Conservation (phyloP, 1,140 invertebrate species). For the Stratiolaelaps scimitus region DNA sequence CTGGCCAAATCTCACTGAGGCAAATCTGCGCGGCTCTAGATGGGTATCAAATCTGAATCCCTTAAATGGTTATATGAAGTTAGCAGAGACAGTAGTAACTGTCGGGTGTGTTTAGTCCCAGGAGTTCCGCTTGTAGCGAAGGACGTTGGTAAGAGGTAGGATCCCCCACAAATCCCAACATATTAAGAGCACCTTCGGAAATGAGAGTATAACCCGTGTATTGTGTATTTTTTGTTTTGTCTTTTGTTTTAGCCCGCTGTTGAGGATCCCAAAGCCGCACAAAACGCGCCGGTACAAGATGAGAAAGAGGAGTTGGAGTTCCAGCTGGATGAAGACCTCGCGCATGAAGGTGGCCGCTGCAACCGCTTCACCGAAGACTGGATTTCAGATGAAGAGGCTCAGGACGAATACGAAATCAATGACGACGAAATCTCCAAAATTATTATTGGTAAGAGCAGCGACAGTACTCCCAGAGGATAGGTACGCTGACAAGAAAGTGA, state of each 20-base stretch:
- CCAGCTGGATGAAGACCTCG: constrained; percentile 90
- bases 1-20: no score
- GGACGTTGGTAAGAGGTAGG: no score
- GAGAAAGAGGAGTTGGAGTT: constrained; percentile 82
- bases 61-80: no score
- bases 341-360: constrained; percentile 52
- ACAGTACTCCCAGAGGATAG: no score
- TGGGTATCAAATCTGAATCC: no score
- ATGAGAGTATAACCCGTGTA: not conserved
- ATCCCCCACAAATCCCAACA: not conserved
- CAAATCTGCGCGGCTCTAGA: no score
- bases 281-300: constrained; percentile 36
- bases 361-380: constrained; percentile 67
- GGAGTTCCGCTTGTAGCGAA: no score
- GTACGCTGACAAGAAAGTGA: constrained; percentile 59
- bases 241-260: constrained; percentile 2
- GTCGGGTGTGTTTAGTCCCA: no score
- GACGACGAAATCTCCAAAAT: constrained; percentile 88
- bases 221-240: not conserved
- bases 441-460: constrained; percentile 54
- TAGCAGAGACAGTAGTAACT: no score
- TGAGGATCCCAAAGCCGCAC: constrained; percentile 14
- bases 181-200: not conserved
- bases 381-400: constrained; percentile 45
- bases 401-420: constrained; percentile 70